These are phyloP conservation scores for Hyperoplus lanceolatus DNA, from an alignment of 2,797 vertebrate genomes.

Conservation along the genomic window DNA sequence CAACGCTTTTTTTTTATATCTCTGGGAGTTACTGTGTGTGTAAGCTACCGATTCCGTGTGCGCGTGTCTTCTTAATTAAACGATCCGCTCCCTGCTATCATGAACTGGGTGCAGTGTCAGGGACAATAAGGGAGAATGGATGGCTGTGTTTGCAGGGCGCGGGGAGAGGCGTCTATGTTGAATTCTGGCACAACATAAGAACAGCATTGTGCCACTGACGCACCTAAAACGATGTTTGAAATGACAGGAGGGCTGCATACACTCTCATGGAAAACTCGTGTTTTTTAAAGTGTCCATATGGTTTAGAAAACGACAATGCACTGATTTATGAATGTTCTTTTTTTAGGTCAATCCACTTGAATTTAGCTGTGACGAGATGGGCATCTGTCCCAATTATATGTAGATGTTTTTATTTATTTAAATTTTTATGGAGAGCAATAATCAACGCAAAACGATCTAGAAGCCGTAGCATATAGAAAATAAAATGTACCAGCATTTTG, in stretches of 20 bases:
- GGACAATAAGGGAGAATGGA: neutral
- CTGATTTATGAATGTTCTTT: neutral
- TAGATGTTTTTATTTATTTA: neutral
- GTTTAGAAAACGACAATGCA: neutral
- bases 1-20: constrained; percentile 1
- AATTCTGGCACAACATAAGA: constrained; percentile 9
- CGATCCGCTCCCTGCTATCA: neutral
- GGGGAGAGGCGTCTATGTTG: neutral
- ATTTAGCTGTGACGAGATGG: neutral
- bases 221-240: neutral
- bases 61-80: neutral
- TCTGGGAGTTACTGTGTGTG: constrained; percentile 22
- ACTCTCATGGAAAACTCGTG: neutral
- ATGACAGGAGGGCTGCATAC: neutral
- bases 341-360: neutral
- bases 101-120: neutral
- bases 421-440: neutral
- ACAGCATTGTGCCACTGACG: neutral
- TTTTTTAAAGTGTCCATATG: neutral
- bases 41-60: neutral
- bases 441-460: neutral
- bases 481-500: too few relatives aligned
- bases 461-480: too few relatives aligned
- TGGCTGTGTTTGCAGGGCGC: neutral
- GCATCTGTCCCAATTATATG: neutral